A percentile compares a stretch with the other conserved stretches of the same genome.
phyloP scores from a whole-genome alignment of 2,888 invertebrate species.

The Carabus problematicus region DNA sequence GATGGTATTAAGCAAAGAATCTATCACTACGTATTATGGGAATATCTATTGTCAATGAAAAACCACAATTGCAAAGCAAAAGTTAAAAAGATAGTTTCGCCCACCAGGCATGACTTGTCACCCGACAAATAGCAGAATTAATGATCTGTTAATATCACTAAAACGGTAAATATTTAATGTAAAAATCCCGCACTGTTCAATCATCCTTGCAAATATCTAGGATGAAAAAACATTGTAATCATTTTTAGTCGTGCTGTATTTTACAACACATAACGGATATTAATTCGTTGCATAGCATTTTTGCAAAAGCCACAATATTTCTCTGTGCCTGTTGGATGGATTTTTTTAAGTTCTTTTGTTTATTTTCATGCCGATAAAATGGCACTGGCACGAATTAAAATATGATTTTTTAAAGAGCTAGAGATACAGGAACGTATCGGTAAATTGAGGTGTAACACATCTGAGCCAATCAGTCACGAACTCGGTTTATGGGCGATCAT shows the following conservation, averaged over 20 bases:
- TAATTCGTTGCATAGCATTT: background rate
- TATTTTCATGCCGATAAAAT: background rate
- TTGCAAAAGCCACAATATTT: background rate
- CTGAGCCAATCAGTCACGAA: constrained; percentile 33
- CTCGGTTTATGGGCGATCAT: constrained; percentile 35
- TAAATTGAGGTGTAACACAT: constrained; percentile 27
- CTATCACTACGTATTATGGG: too few relatives aligned
- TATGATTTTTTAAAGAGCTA: constrained; percentile 42
- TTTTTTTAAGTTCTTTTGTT: constrained; percentile 9
- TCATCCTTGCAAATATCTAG: background rate
- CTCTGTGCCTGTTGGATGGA: background rate
- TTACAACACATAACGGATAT: too few relatives aligned
- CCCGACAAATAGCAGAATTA: constrained; percentile 17
- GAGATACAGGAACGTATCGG: constrained; percentile 13
- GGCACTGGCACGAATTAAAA: constrained; percentile 32
- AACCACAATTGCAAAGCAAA: too few relatives aligned
- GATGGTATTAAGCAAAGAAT: too few relatives aligned
- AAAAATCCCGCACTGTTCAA: background rate
- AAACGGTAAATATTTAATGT: constrained; percentile 16
- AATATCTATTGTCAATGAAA: too few relatives aligned
- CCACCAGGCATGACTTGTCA: constrained; percentile 6
- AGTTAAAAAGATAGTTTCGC: background rate
- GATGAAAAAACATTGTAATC: background rate
- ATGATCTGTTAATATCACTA: constrained; percentile 34
- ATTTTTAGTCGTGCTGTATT: too few relatives aligned